These are phyloP conservation scores for Cyprinodon diabolis DNA, from an alignment of 2,797 vertebrate species.

Conservation along the genomic window DNA sequence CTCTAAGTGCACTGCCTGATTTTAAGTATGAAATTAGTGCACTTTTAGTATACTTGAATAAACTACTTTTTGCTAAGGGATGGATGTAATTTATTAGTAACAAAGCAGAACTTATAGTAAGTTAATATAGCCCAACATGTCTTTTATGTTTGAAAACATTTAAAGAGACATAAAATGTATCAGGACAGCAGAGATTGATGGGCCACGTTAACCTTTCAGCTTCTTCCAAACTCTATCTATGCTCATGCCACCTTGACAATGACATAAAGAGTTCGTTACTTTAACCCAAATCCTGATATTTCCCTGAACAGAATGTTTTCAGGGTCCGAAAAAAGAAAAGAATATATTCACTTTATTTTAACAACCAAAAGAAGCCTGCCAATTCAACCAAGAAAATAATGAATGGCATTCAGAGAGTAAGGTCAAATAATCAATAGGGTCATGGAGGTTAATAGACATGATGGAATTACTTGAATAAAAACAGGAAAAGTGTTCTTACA, in stretches of 20 bases:
- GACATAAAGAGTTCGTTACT: background rate
- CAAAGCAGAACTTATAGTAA: too few species aligned
- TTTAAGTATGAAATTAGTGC: too few species aligned
- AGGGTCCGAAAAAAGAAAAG: background rate
- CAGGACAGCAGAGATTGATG: background rate
- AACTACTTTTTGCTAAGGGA: background rate
- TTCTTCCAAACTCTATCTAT: background rate
- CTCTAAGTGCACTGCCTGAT: too few species aligned
- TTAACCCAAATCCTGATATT: background rate
- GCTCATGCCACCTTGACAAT: background rate
- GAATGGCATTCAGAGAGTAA: background rate
- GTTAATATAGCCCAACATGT: background rate
- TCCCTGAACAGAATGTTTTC: background rate
- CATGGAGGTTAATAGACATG: background rate
- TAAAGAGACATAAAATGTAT: background rate
- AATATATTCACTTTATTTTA: constrained; percentile 1
- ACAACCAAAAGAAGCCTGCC: background rate
- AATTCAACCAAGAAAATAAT: background rate
- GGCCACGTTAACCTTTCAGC: background rate
- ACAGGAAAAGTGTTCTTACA: background rate
- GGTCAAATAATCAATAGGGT: constrained; percentile 2
- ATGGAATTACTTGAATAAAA: constrained; percentile 9
- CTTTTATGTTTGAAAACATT: background rate
- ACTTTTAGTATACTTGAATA: too few species aligned
- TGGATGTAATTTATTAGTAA: background rate